A percentile compares a stretch with the other conserved stretches of the same genome.
These are phyloP conservation scores for Pelecanus crispus DNA, from an alignment of 2,113 vertebrate species.

Conservation along the genomic window DNA sequence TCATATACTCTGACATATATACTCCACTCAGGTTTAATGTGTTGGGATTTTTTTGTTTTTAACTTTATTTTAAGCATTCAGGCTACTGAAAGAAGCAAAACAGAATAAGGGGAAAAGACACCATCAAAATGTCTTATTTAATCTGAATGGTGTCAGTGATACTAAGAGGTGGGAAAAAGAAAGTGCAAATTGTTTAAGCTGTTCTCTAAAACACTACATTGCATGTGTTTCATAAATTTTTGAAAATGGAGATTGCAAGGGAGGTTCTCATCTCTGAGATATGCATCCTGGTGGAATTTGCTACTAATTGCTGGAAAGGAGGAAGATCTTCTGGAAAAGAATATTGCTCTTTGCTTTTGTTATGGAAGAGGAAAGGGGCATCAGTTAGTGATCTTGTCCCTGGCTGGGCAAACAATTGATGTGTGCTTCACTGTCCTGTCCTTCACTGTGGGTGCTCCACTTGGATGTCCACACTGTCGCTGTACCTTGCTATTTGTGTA, in stretches of 20 bases:
- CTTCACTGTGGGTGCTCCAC: neutral
- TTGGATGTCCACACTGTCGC: rapidly evolving
- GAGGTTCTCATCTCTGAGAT: neutral
- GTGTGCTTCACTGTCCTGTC: neutral
- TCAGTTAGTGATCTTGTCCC: neutral
- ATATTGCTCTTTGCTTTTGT: neutral
- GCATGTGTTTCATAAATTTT: neutral
- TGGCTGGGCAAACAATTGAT: neutral
- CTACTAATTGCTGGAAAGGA: neutral
- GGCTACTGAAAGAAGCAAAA: neutral
- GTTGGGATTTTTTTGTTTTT: neutral
- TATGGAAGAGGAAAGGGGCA: neutral
- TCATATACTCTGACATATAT: neutral
- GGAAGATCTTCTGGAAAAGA: neutral
- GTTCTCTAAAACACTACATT: neutral
- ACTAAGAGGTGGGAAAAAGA: neutral
- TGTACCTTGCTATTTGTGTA: neutral
- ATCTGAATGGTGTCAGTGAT: neutral
- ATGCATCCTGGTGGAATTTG: neutral
- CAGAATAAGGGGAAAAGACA: neutral
- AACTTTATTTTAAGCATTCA: neutral
- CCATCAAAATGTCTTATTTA: neutral
- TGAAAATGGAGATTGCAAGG: neutral
- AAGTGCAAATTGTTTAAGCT: neutral
- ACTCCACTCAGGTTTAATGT: too few relatives aligned